Conservation (phyloP, 2,888 invertebrate species). For the Scaptomyza polygonia region DNA sequence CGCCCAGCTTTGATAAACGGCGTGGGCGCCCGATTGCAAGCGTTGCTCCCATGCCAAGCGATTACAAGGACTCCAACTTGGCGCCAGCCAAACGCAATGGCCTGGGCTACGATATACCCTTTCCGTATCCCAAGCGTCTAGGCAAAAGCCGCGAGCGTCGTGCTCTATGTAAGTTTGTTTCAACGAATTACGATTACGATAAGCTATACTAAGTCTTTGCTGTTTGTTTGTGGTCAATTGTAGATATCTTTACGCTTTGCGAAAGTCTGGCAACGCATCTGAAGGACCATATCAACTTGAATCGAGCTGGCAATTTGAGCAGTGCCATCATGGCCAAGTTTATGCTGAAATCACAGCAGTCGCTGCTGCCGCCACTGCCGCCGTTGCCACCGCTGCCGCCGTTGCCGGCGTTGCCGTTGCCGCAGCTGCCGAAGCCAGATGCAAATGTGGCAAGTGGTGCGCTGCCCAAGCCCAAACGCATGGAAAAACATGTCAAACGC, state of each 20-base stretch:
- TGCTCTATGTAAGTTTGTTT: constrained; percentile 49
- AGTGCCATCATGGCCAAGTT: not conserved
- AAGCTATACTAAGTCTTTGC: too few relatives aligned
- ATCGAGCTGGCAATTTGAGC: too few relatives aligned
- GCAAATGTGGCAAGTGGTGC: constrained; percentile 26
- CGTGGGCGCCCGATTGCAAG: not conserved
- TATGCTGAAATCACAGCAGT: not conserved
- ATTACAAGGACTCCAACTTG: constrained; percentile 13
- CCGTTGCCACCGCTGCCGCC: too few relatives aligned
- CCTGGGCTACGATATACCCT: constrained; percentile 51
- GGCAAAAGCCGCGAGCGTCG: constrained; percentile 27
- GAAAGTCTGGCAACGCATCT: constrained; percentile 38
- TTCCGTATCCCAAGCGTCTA: constrained; percentile 41
- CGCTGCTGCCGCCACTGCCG: too few relatives aligned
- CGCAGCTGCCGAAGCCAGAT: not conserved
- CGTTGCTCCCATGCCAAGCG: not conserved
- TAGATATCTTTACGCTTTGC: constrained; percentile 46
- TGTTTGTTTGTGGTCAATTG: too few relatives aligned
- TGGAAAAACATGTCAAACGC: not conserved
- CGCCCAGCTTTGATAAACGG: not conserved
- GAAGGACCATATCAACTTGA: constrained; percentile 9
- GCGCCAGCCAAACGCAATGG: constrained; percentile 22
- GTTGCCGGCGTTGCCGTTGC: too few relatives aligned
- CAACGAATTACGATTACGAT: too few relatives aligned
- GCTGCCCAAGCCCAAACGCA: constrained; percentile 28